Percentiles rank a stretch among this genome's conserved stretches.
phyloP scores from a whole-genome alignment of 2,888 invertebrate species.

The Hyles lineata region DNA sequence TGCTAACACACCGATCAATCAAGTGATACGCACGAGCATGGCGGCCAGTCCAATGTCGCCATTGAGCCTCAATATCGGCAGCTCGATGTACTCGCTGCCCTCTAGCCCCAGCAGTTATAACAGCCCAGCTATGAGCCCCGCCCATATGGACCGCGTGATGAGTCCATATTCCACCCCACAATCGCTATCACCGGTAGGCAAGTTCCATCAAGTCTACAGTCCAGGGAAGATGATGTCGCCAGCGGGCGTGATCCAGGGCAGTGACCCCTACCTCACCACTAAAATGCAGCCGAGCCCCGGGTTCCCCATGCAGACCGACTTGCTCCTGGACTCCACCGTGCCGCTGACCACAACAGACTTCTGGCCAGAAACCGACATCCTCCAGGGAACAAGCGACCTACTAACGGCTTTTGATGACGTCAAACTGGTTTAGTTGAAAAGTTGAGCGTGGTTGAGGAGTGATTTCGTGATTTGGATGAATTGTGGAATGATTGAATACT shows the following conservation, averaged over 20 bases:
- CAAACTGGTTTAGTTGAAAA: constrained; percentile 60
- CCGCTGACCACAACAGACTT: constrained; percentile 64
- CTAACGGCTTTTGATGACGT: constrained; percentile 77
- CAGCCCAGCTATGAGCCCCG: constrained; percentile 74
- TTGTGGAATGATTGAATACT: constrained; percentile 46
- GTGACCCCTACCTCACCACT: constrained; percentile 73
- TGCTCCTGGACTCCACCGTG: constrained; percentile 63
- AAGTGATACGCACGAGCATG: constrained; percentile 48
- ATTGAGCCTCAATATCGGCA: constrained; percentile 66
- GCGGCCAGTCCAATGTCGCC: constrained; percentile 66
- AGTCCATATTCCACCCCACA: constrained; percentile 75
- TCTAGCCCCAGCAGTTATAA: constrained; percentile 70
- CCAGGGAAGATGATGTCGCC: constrained; percentile 66
- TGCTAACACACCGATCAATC: constrained; percentile 49
- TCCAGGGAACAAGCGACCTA: constrained; percentile 68
- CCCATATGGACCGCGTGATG: constrained; percentile 63
- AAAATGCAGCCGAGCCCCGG: constrained; percentile 76
- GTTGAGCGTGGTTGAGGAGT: constrained; percentile 48
- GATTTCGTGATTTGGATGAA: constrained; percentile 55
- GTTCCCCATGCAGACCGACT: constrained; percentile 61
- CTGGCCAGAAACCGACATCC: constrained; percentile 72
- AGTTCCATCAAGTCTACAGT: constrained; percentile 65
- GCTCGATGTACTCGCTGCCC: constrained; percentile 72
- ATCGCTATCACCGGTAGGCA: constrained; percentile 70
- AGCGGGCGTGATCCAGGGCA: constrained; percentile 61